phyloP scores from a whole-genome alignment of 2,113 vertebrate species.

The Tragelaphus scriptus region DNA sequence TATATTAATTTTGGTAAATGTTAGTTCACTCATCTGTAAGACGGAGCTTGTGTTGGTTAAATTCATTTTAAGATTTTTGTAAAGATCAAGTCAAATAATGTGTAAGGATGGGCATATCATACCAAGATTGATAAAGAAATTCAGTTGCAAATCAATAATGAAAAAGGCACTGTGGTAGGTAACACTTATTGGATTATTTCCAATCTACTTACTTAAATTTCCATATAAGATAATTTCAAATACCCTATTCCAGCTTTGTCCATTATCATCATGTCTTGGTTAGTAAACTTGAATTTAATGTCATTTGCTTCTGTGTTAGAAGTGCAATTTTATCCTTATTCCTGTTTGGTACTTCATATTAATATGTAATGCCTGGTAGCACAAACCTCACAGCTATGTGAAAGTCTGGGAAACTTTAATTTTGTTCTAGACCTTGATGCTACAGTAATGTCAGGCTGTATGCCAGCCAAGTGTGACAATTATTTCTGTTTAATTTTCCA shows the following conservation, averaged over 20 bases:
- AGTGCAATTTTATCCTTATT: background rate
- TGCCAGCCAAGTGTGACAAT: background rate
- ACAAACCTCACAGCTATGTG: background rate
- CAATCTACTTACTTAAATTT: background rate
- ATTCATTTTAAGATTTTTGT: background rate
- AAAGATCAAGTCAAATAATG: background rate
- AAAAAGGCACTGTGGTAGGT: background rate
- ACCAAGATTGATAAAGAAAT: background rate
- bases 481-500: conserved; percentile 44
- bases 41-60: background rate
- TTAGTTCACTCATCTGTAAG: background rate
- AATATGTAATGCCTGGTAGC: background rate
- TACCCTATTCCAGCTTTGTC: background rate
- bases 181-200: background rate
- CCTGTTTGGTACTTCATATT: background rate
- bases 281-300: background rate
- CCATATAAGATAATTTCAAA: background rate
- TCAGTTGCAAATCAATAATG: background rate
- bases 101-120: background rate
- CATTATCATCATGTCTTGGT: background rate
- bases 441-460: background rate
- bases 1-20: background rate
- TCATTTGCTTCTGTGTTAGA: background rate
- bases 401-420: background rate
- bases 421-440: background rate